Conservation (phyloP, 2,888 invertebrate species). For the Lobophora halterata region DNA sequence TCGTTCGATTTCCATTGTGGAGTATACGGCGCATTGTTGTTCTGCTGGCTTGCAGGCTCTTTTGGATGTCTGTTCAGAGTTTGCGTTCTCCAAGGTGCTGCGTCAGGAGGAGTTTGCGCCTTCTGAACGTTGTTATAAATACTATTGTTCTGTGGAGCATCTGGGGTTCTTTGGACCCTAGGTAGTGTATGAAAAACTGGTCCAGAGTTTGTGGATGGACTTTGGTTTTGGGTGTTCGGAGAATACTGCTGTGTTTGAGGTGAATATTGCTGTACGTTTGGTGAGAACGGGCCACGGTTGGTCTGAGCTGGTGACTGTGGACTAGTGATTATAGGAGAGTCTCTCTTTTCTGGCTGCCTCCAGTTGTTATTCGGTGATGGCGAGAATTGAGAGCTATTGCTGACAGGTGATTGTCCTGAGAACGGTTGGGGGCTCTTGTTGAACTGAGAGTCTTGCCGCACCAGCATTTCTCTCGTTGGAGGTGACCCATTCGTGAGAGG, state of each 20-base stretch:
- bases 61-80: conserved; percentile 60
- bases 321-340: conserved; percentile 60
- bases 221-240: conserved; percentile 54
- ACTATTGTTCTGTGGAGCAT: conserved; percentile 52
- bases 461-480: conserved; percentile 64
- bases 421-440: conserved; percentile 76
- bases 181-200: conserved; percentile 65
- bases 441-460: conserved; percentile 75
- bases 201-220: conserved; percentile 43
- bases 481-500: conserved; percentile 57
- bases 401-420: conserved; percentile 55
- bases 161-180: conserved; percentile 57
- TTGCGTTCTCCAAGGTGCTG: conserved; percentile 66
- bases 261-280: conserved; percentile 23
- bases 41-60: conserved; percentile 50
- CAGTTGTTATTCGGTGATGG: conserved; percentile 71
- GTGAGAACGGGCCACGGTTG: conserved; percentile 51
- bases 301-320: conserved; percentile 52
- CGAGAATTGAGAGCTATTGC: conserved; percentile 60
- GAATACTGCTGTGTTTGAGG: conserved; percentile 45
- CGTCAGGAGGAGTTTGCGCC: conserved; percentile 48
- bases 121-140: conserved; percentile 52
- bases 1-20: conserved; percentile 66
- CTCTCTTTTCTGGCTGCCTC: conserved; percentile 71
- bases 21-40: conserved; percentile 53